phyloP scores from a whole-genome alignment of 1,140 invertebrate genomes.

The Argopecten irradians region DNA sequence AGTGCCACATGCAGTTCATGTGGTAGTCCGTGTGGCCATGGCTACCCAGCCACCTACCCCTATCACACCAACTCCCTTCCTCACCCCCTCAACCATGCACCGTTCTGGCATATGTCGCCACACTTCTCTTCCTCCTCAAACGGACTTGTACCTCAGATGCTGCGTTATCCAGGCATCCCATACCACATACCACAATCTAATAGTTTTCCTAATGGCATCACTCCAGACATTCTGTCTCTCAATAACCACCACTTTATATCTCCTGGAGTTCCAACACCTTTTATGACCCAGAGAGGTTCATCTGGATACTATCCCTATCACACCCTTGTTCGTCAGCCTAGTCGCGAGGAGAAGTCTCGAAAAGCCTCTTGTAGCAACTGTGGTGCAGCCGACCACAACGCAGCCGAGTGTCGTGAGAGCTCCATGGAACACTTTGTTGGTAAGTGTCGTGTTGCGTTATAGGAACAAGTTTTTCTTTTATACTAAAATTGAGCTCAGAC shows the following conservation, averaged over 20 bases:
- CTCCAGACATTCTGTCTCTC: slow-evolving; percentile 19
- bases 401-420: slow-evolving; percentile 30
- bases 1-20: slow-evolving; percentile 31
- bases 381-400: slow-evolving; percentile 32
- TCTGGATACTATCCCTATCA: slow-evolving; percentile 24
- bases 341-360: slow-evolving; percentile 31
- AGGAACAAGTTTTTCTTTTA: too few species aligned
- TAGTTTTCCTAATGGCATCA: slow-evolving; percentile 27
- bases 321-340: slow-evolving; percentile 24
- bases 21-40: slow-evolving; percentile 16
- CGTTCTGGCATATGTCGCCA: not conserved
- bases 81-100: not conserved
- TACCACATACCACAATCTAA: slow-evolving; percentile 33
- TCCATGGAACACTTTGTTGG: slow-evolving; percentile 38
- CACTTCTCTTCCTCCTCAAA: slow-evolving; percentile 29
- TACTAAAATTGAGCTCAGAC: too few species aligned
- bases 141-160: slow-evolving; percentile 32
- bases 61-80: slow-evolving; percentile 32
- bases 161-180: not conserved
- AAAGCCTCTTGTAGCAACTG: slow-evolving; percentile 31
- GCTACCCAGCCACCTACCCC: not conserved
- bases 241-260: slow-evolving; percentile 32
- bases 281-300: slow-evolving; percentile 2
- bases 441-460: too few species aligned
- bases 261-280: slow-evolving; percentile 26